Conservation (phyloP, 2,113 vertebrate genomes). For the Mustela nigripes region DNA sequence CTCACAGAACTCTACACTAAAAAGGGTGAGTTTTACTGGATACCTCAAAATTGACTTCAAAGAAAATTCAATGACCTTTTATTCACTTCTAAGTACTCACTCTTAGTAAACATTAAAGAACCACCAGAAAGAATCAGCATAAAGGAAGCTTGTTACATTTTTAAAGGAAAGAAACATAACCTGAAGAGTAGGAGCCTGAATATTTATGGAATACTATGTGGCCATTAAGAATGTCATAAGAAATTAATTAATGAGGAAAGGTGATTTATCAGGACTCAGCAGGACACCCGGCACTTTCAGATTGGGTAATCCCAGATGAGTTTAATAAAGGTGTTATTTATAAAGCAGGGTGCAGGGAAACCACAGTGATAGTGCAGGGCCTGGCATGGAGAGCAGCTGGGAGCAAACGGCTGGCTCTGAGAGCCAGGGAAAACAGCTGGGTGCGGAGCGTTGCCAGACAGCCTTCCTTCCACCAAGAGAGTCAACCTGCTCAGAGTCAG, state of each 20-base stretch:
- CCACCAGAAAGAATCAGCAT: background rate
- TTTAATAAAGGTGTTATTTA: conserved; percentile 44
- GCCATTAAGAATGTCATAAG: background rate
- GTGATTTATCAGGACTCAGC: background rate
- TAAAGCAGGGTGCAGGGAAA: conserved; percentile 9
- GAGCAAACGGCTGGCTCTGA: background rate
- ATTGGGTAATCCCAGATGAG: background rate
- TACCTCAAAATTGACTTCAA: background rate
- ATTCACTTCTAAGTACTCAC: background rate
- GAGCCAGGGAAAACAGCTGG: background rate
- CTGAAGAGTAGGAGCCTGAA: background rate
- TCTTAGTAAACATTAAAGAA: background rate
- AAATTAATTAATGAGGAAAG: conserved; percentile 62
- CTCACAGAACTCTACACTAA: background rate
- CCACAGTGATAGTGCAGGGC: background rate
- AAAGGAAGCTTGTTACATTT: background rate
- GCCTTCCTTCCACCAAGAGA: background rate
- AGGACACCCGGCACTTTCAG: background rate
- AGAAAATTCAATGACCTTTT: background rate
- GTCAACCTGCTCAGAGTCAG: background rate
- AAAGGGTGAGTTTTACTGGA: background rate
- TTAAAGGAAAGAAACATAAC: conserved; percentile 5
- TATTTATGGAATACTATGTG: conserved; percentile 24
- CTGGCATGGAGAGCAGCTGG: background rate
- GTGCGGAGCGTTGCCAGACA: background rate